These are phyloP conservation scores for Drosophila kepulauana DNA, from an alignment of 1,140 invertebrate genomes.

Conservation along the genomic window DNA sequence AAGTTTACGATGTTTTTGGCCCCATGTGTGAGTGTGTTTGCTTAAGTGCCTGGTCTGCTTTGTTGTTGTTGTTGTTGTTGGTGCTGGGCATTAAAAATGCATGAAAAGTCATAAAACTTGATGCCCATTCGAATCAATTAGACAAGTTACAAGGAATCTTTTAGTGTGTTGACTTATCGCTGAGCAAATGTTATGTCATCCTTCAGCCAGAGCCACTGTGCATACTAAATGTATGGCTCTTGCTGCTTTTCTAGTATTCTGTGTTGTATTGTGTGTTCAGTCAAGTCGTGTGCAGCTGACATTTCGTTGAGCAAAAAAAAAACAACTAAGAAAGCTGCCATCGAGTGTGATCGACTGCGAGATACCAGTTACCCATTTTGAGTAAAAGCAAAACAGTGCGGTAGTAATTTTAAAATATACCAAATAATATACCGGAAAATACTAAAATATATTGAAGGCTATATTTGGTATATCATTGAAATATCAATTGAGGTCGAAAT, in stretches of 20 bases:
- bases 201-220: slow-evolving; percentile 14
- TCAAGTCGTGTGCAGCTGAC: slow-evolving; percentile 26
- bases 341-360: no score
- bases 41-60: slow-evolving; percentile 19
- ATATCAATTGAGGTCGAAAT: no score
- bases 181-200: slow-evolving; percentile 68
- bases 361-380: no score
- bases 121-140: slow-evolving; percentile 52
- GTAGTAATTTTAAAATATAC: no score
- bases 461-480: no score
- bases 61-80: slow-evolving; percentile 17
- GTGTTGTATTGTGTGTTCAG: slow-evolving; percentile 31
- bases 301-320: slow-evolving; percentile 4
- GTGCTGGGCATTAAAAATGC: slow-evolving; percentile 57
- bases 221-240: no score
- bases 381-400: no score
- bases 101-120: slow-evolving; percentile 49
- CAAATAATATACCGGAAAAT: no score
- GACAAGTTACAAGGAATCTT: slow-evolving; percentile 28
- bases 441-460: no score
- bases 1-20: slow-evolving; percentile 42
- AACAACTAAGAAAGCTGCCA: no score
- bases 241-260: no score
- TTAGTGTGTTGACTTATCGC: slow-evolving; percentile 35
- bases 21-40: slow-evolving; percentile 18